Evolutionary conservation across 1,140 invertebrate genomes (phyloP), one percentile per base, ranked within the genome.

Genomic region (Procambarus clarkii): DNA sequence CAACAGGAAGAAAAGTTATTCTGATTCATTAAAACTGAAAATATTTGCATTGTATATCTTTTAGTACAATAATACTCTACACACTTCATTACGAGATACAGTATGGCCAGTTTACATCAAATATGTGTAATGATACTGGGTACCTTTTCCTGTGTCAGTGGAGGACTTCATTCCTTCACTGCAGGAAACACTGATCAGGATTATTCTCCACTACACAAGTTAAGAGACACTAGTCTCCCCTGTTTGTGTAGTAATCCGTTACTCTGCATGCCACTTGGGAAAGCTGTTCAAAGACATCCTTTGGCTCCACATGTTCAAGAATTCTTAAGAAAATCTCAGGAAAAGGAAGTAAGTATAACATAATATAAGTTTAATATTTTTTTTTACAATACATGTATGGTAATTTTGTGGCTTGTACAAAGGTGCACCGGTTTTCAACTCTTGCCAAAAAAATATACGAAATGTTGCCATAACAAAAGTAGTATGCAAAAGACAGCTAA

Each of bases 271-370:
- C 50, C 85, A 13, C 76, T 87, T 44, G 64, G 24, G 44, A 15
- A 87, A 34, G 85, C 85, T 78, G 21, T 9, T 50, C 24, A 79
- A 8, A 79, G 60, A 58, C 60, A 79, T 77, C 9, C 85, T 18
- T 78, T 74, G 64, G 85, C 85, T 54, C 85, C 85, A 44, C 85
- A 87, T 79, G 85, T 87, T 44, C 74, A 78, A 9, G 45, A 87
- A 46, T 87, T 78, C 45, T 58, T 87, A 44, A 58, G 11, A 5
- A 87, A 87, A 44, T 79, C 76, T 2, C 48, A 87, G 50, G 79
- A 87, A 77, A 78, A 50, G 7, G 85, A 87, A 69, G 85, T 87
- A 44, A 76, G 69, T 54, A 69, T n/a, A 71, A 5, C 11, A 24
- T n/a, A 18, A 44, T 18, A 34, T n/a, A 34, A 34, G 34, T 34